Evolutionary conservation across 2,797 vertebrate species (phyloP), one percentile per base, ranked within the genome.

Genomic region (Hydrophis major): DNA sequence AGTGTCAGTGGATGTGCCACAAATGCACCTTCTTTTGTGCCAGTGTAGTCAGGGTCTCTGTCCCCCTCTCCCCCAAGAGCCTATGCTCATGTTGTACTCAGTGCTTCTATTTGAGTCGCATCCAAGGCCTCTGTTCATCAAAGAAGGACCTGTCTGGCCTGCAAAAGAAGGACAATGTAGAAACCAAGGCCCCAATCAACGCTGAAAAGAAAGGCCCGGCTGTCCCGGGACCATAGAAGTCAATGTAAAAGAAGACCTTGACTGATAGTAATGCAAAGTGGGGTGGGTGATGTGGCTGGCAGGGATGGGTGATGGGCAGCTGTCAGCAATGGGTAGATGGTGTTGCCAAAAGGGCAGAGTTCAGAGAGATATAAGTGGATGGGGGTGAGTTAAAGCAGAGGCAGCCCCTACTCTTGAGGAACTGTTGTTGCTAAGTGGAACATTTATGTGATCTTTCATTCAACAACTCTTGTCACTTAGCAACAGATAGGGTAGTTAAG

Each of bases 1-100:
- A 32, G 2, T 69, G 22, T 1, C 63, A 25, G 22, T 60, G 66
- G 13, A 69, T 1, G 2, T 66, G 13, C 13, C 63, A 66, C 63
- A n/a, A 66, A 66, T 14, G 13, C 13, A 10, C 18, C 7, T 78
- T 78, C 18, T 78, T 69, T 78, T 78, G 32, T 78, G 32, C 18
- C 6, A 10, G 32, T 37, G 7, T 18, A 11, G 1, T 20, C 18
- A 74, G 69, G 32, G 32, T 20, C 69, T 37, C 32, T 8, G 14
- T 16, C 11, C 7, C 50, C 4, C 12, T 2, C 13, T 14, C 69
- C n/a, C 8, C n/a, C n/a, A 0, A 69, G 66, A 6, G 6, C 3
- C 16, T 74, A 1, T 37, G 7, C 1, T 37, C 32, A 74, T 20
- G 16, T 37, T 37, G 16, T 37, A 18, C 3, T 37, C 6, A 74